These are phyloP conservation scores for Asobara japonica DNA, from an alignment of 1,140 invertebrate species.

Conservation along the genomic window DNA sequence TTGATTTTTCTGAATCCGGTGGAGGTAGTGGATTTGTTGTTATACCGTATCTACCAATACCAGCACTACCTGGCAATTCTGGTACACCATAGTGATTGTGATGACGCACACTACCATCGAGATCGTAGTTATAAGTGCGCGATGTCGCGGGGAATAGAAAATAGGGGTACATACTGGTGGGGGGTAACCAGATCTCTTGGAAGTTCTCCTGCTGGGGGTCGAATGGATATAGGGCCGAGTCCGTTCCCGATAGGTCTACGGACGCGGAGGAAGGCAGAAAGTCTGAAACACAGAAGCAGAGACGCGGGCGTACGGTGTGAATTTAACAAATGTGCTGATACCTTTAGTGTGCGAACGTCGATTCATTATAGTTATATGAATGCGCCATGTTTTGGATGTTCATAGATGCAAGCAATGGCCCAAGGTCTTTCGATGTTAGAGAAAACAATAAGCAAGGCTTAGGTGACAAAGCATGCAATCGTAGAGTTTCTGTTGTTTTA, in stretches of 20 bases:
- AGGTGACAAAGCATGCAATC: no score
- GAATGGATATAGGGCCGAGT: constrained; percentile 69
- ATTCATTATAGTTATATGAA: not conserved
- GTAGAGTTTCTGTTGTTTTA: no score
- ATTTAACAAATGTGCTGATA: not conserved
- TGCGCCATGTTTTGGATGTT: no score
- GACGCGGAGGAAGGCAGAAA: constrained; percentile 65
- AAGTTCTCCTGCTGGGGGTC: constrained; percentile 66
- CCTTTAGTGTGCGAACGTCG: not conserved
- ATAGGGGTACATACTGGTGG: constrained; percentile 69
- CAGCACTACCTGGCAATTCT: constrained; percentile 48
- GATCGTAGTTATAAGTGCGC: constrained; percentile 55
- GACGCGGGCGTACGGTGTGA: constrained; percentile 56
- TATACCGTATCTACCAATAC: constrained; percentile 42
- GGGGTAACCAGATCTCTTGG: constrained; percentile 67
- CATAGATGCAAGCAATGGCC: no score
- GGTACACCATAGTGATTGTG: constrained; percentile 48
- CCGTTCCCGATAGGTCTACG: constrained; percentile 68
- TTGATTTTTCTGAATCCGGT: constrained; percentile 39
- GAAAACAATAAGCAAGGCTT: no score
- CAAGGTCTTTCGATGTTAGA: no score
- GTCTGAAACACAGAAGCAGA: constrained; percentile 71
- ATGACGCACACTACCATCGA: constrained; percentile 39
- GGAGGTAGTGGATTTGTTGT: constrained; percentile 46
- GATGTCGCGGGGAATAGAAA: constrained; percentile 68